These are phyloP conservation scores for Muntiacus reevesi DNA, from an alignment of 2,113 vertebrate species.

Conservation along the genomic window DNA sequence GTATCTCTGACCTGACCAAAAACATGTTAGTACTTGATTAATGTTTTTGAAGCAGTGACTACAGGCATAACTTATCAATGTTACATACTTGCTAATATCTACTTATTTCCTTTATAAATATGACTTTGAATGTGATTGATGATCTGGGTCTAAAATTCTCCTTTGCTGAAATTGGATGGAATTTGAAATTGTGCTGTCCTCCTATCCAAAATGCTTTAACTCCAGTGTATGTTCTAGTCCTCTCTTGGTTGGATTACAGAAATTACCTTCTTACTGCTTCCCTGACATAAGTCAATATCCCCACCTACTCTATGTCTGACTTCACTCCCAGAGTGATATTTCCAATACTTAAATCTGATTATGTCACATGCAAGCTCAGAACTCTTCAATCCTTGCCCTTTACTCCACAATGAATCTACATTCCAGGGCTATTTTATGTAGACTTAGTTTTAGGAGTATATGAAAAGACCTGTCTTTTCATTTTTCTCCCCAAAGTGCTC, in stretches of 20 bases:
- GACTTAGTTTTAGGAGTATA: neutral
- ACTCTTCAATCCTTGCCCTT: neutral
- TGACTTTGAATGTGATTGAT: neutral
- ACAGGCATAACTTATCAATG: neutral
- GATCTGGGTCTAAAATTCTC: neutral
- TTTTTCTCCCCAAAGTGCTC: neutral
- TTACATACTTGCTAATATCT: neutral
- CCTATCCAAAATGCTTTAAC: neutral
- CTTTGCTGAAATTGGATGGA: neutral
- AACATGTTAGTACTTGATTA: neutral
- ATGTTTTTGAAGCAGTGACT: neutral
- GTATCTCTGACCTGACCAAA: neutral
- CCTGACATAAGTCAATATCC: neutral
- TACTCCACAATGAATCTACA: neutral
- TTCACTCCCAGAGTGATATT: neutral
- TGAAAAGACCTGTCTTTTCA: neutral
- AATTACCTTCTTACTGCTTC: neutral
- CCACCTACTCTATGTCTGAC: neutral
- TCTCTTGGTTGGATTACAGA: neutral
- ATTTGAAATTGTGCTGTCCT: neutral
- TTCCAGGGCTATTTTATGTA: neutral
- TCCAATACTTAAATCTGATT: neutral
- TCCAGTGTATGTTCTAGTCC: neutral
- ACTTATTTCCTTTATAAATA: neutral
- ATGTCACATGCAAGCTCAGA: neutral